These are phyloP conservation scores for Synanthedon myopaeformis DNA, from an alignment of 2,888 invertebrate genomes.

Conservation along the genomic window DNA sequence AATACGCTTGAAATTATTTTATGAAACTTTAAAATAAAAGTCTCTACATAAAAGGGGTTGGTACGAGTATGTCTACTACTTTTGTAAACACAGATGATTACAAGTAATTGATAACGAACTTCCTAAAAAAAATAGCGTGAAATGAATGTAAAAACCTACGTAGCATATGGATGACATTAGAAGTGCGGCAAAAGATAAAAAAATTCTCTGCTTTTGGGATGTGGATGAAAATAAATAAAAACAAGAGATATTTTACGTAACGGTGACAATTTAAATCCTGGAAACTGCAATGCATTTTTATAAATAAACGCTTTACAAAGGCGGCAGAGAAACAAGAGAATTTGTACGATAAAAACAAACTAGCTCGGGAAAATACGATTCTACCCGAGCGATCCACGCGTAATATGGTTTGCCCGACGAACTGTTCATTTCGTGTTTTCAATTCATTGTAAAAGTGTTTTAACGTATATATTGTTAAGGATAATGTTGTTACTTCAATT, in stretches of 20 bases:
- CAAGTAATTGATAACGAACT: no score
- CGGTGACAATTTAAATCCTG: background rate
- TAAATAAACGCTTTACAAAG: slow-evolving; percentile 1
- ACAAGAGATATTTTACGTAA: background rate
- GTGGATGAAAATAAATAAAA: background rate
- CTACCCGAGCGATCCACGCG: slow-evolving; percentile 12
- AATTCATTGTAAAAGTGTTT: slow-evolving; percentile 8
- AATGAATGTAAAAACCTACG: no score
- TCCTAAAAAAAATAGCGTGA: no score
- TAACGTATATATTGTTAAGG: background rate
- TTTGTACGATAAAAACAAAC: slow-evolving; percentile 25
- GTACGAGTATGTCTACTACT: no score
- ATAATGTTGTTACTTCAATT: background rate
- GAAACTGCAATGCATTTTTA: background rate
- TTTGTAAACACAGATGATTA: no score
- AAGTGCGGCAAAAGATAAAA: no score
- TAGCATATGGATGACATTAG: no score
- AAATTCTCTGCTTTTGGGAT: no score
- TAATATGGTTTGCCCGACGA: slow-evolving; percentile 17
- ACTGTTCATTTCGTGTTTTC: slow-evolving; percentile 20
- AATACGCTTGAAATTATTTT: no score
- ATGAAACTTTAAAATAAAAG: no score
- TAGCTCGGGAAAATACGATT: slow-evolving; percentile 19
- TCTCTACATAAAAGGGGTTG: no score
- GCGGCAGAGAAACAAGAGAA: slow-evolving; percentile 12